phyloP scores from a whole-genome alignment of 2,797 vertebrate genomes.

The Sebastes variabilis region DNA sequence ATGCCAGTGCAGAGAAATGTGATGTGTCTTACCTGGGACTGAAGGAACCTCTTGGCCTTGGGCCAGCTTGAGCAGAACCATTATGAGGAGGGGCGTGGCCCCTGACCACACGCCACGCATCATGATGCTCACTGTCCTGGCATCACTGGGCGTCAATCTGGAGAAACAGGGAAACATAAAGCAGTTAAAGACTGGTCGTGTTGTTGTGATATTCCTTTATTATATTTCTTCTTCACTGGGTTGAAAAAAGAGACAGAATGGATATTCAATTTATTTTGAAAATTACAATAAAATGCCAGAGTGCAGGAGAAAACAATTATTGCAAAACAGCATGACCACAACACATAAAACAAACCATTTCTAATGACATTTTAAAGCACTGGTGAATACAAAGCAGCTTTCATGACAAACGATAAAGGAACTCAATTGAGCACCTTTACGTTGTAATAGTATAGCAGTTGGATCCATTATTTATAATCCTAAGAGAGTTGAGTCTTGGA shows the following conservation, averaged over 20 bases:
- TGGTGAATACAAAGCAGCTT: conserved; percentile 24
- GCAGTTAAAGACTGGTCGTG: not conserved
- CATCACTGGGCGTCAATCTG: conserved; percentile 85
- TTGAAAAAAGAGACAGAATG: not conserved
- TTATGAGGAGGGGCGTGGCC: conserved; percentile 84
- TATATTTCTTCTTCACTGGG: not conserved
- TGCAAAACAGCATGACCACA: not conserved
- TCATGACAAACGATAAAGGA: not conserved
- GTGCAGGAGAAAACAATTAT: conserved; percentile 15
- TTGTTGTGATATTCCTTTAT: not conserved
- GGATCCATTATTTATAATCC: conserved; percentile 36
- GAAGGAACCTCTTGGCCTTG: conserved; percentile 82
- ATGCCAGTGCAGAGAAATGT: conserved; percentile 20
- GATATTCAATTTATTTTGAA: not conserved
- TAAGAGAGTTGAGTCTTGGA: conserved; percentile 1
- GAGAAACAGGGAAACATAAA: not conserved
- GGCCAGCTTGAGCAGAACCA: conserved; percentile 83
- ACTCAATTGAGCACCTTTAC: not conserved
- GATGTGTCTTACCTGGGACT: conserved; percentile 88
- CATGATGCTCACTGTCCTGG: conserved; percentile 84
- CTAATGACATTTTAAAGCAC: conserved; percentile 29
- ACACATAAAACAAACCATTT: conserved; percentile 17
- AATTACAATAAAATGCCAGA: conserved; percentile 6
- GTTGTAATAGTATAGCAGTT: not conserved
- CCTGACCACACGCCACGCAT: conserved; percentile 89